phyloP scores from a whole-genome alignment of 2,113 vertebrate genomes.

The Pseudorasbora parva region DNA sequence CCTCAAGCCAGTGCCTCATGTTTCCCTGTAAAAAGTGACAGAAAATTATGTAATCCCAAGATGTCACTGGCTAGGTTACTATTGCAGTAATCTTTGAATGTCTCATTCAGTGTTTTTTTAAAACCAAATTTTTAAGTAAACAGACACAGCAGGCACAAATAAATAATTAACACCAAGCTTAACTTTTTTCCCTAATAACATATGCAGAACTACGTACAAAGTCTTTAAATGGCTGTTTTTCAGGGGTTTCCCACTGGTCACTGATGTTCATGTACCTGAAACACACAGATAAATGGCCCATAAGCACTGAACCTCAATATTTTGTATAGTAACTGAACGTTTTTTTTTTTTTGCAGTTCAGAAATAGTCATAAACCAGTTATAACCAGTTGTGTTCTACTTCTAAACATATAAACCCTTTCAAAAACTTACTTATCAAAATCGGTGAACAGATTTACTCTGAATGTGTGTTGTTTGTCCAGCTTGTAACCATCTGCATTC shows the following conservation, averaged over 20 bases:
- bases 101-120: not conserved
- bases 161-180: not conserved
- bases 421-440: constrained; percentile 91
- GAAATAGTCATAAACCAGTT: not conserved
- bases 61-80: not conserved
- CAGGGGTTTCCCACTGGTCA: constrained; percentile 95
- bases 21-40: constrained; percentile 80
- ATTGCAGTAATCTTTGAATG: not conserved
- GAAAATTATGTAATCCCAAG: not conserved
- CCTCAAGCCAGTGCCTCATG: constrained; percentile 94
- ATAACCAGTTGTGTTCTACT: not conserved
- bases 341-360: not conserved
- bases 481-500: constrained; percentile 93
- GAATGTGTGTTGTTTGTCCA: constrained; percentile 98
- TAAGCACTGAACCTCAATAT: not conserved
- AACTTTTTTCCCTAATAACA: not conserved
- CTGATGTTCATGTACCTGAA: constrained; percentile 93
- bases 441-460: constrained; percentile 97
- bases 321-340: not conserved
- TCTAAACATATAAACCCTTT: not conserved
- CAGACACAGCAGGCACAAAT: not conserved
- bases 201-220: constrained; percentile 79
- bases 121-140: not conserved
- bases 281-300: not conserved
- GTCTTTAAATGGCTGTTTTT: constrained; percentile 97